These are phyloP conservation scores for Toxotes jaculatrix DNA, from an alignment of 2,113 vertebrate genomes.

Conservation along the genomic window DNA sequence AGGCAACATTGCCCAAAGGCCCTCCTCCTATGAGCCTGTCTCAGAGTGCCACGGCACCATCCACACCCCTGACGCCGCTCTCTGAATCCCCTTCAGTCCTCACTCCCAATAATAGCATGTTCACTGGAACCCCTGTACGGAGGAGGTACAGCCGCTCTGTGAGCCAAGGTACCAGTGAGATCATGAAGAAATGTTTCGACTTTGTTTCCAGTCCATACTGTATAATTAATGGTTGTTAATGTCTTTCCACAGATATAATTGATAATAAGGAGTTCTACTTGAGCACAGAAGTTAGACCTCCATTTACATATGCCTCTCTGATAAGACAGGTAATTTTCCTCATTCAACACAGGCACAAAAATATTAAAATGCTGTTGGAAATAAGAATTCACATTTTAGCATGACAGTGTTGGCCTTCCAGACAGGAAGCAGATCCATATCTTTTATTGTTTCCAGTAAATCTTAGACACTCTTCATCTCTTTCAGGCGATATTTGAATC, in stretches of 20 bases:
- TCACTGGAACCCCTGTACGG: constrained; percentile 91
- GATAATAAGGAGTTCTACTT: constrained; percentile 99
- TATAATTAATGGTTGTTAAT: not conserved
- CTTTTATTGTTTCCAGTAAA: not conserved
- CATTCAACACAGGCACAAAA: not conserved
- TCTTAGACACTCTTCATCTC: constrained; percentile 38
- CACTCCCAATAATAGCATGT: constrained; percentile 93
- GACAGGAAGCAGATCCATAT: not conserved
- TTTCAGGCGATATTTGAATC: constrained; percentile 96
- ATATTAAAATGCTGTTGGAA: not conserved
- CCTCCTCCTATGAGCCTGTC: constrained; percentile 93
- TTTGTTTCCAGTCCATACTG: not conserved
- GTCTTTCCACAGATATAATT: constrained; percentile 91
- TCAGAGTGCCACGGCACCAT: constrained; percentile 95
- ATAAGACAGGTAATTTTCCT: constrained; percentile 94
- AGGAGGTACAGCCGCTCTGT: constrained; percentile 95
- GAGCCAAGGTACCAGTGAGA: constrained; percentile 90
- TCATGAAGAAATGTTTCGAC: not conserved
- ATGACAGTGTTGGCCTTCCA: not conserved
- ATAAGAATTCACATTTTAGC: not conserved
- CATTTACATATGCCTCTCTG: constrained; percentile 98
- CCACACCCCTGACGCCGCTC: constrained; percentile 92
- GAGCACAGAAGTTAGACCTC: constrained; percentile 97
- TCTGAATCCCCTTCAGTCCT: constrained; percentile 93
- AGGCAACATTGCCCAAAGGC: constrained; percentile 89